A percentile compares a stretch with the other conserved stretches of the same genome.
Conservation (phyloP, 2,113 vertebrate species). For the Bagarius yarrelli region DNA sequence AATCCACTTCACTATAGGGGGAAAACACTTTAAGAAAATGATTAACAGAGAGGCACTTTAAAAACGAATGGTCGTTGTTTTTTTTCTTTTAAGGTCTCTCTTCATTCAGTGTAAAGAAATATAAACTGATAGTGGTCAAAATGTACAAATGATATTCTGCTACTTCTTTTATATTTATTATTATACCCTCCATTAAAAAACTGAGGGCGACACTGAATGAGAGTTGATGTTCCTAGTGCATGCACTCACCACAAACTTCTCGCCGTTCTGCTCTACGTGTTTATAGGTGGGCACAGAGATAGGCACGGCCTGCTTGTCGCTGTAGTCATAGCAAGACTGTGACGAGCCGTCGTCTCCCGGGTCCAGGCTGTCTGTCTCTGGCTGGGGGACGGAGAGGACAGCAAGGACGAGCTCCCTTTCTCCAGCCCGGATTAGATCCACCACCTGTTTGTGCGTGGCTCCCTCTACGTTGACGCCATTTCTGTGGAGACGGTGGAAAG, state of each 20-base stretch:
- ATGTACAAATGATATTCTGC: not conserved
- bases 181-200: not conserved
- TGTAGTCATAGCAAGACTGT: conserved; percentile 94
- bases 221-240: not conserved
- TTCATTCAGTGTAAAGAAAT: too few species aligned
- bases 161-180: not conserved
- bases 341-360: conserved; percentile 86
- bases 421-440: conserved; percentile 93
- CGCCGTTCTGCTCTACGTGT: conserved; percentile 92
- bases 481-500: not conserved
- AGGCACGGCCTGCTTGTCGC: conserved; percentile 94
- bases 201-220: not conserved
- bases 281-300: conserved; percentile 97
- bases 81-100: too few species aligned
- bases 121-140: not conserved
- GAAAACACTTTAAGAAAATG: too few species aligned
- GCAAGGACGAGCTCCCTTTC: conserved; percentile 93
- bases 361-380: conserved; percentile 89
- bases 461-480: conserved; percentile 95
- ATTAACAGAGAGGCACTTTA: too few species aligned
- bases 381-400: conserved; percentile 90
- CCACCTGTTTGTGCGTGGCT: conserved; percentile 97
- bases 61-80: too few species aligned
- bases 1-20: too few species aligned
- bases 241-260: conserved; percentile 93